Percentiles rank a stretch among this genome's conserved stretches.
Evolutionary conservation across 2,888 invertebrate genomes (phyloP).

Genomic region (Mythimna ferrago): DNA sequence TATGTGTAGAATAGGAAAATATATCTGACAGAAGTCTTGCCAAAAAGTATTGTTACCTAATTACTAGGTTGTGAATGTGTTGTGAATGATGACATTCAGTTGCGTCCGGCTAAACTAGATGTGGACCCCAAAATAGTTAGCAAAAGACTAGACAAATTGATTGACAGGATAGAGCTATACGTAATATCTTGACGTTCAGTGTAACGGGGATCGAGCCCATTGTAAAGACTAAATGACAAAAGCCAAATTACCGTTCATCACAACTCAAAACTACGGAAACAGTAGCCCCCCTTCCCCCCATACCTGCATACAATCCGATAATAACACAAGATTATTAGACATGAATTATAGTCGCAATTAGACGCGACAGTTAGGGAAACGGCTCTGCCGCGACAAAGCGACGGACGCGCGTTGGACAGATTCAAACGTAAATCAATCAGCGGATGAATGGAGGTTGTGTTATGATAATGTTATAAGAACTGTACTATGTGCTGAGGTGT

Average conservation of each 20-base stretch:
- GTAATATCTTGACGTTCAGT: background rate
- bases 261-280: slow-evolving; percentile 65
- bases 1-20: too few relatives aligned
- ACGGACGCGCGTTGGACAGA: slow-evolving; percentile 69
- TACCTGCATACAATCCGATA: slow-evolving; percentile 78
- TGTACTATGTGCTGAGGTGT: slow-evolving; percentile 5
- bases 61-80: too few relatives aligned
- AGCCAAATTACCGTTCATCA: background rate
- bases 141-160: too few relatives aligned
- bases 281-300: slow-evolving; percentile 39
- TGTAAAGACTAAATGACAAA: background rate
- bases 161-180: too few relatives aligned
- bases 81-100: too few relatives aligned
- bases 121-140: too few relatives aligned
- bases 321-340: slow-evolving; percentile 88
- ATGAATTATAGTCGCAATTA: slow-evolving; percentile 89
- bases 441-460: slow-evolving; percentile 56
- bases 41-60: too few relatives aligned
- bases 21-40: too few relatives aligned
- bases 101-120: too few relatives aligned
- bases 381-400: slow-evolving; percentile 69
- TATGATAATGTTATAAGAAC: slow-evolving; percentile 47
- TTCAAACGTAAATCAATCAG: slow-evolving; percentile 75
- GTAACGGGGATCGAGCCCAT: too few relatives aligned
- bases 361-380: slow-evolving; percentile 83